Base-by-base conservation (phyloP, 2,113 vertebrate genomes). In the Cariama cristata region DNA sequence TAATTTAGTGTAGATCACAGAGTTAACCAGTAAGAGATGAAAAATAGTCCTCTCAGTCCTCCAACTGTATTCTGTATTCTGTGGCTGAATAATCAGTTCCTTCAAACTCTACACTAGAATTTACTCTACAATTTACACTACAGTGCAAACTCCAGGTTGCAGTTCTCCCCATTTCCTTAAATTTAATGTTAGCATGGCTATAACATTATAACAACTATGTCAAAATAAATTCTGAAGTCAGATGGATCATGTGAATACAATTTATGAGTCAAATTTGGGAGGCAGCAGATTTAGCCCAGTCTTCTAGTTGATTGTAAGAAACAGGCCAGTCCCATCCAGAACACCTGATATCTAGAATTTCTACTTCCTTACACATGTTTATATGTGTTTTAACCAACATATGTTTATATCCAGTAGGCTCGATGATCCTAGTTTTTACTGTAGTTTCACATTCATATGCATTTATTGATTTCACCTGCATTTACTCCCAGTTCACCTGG, bases 21-120 rank as follows among this genome's bases (percentile, higher is more conserved):
- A 79, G 14, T 88, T 96, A 87, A 86, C 62, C 17, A 56, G 66
- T 56, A 79, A 91, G 69, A 91, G 50, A 87, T 89, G 68, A 93
- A 77, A 96, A 96, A 84, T 27, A 79, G 38, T 40, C 22, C 17
- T 59, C 77, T 91, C 42, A 77, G 0, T 77, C 47, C 47, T 60
- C 50, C 17, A 84, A n/a, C 15, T 33, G 10, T 18, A 5, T 84
- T 91, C 55, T 56, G 4, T 64, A 56, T 68, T 82, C 47, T 3
- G 14, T 73, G 63, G 26, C 11, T 68, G 69, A 94, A 91, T 67
- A 87, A 93, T 80, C 55, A 74, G 32, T 49, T 67, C 30, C 21
- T 81, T 91, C 45, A 86, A 79, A 72, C 38, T 79, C 40, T 5
- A 9, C 1, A 4, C 9, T 64, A 44, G 38, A 81, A 38, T 90